Evolutionary conservation across 2,113 vertebrate species (phyloP), one percentile per base, ranked within the genome.

Genomic region (Lampris incognitus): DNA sequence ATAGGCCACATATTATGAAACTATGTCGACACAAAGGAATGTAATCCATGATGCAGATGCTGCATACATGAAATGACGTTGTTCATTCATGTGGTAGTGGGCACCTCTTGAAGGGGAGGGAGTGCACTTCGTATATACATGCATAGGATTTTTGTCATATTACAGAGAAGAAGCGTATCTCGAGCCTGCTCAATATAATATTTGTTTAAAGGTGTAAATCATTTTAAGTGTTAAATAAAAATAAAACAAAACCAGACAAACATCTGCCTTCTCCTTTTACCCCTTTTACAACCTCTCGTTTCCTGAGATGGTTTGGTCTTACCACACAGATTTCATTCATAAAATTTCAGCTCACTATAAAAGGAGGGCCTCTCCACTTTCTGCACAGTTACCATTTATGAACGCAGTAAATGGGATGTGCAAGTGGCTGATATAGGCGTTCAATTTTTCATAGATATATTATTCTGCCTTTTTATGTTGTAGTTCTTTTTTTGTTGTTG

Each of bases 251-350:
- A 24, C 24, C 24, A 24, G 24, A 24, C 24, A 69, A 84, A 69
- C 79, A 66, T 52, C 13, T 51, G 46, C 13, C 38, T 5, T 13
- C 11, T 72, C 49, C 59, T 66, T 62, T 41, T 41, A 39, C 37
- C n/a, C 11, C 44, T 46, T 41, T 46, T 5, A 44, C 58, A 64
- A 39, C 66, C 74, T 82, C 66, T 83, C 82, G 76, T 82, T 73
- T 50, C 65, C 9, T 46, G 56, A 72, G 88, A 92, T 95, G 94
- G 94, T 95, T 93, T 82, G 52, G 89, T 93, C 94, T 78, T 78
- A 71, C 86, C 92, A 84, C 91, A 93, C 85, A 91, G 92, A 92
- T 95, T 95, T 95, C 94, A 95, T 95, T 95, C 94, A 95, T 94
- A 95, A 95, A 95, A 94, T 91, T 93, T 78, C 91, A 81, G 85